Percentiles rank a stretch among this genome's conserved stretches.
Evolutionary conservation across 2,113 vertebrate genomes (phyloP).

Genomic region (Marcusenius ussheri): DNA sequence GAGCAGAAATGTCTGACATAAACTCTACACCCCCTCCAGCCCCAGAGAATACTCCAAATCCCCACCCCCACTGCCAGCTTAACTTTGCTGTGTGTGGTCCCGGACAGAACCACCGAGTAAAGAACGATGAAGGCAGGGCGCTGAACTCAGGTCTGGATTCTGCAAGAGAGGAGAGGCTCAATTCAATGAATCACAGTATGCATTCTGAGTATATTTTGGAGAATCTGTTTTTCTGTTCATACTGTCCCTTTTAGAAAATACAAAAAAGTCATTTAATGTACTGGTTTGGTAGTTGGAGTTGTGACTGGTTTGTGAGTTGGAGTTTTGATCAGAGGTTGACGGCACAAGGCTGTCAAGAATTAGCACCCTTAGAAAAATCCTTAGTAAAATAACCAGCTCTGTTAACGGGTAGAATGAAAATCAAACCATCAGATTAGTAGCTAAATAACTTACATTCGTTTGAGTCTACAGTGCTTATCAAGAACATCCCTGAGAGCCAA

Average conservation of each 20-base stretch:
- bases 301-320: neutral
- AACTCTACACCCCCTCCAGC: neutral
- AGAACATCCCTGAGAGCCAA: neutral
- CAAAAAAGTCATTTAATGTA: neutral
- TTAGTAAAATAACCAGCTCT: neutral
- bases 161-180: neutral
- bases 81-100: conserved; percentile 43
- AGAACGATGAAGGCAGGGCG: neutral
- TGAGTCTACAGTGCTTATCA: neutral
- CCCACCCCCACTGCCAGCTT: neutral
- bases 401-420: neutral
- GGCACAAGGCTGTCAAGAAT: neutral
- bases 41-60: conserved; percentile 28
- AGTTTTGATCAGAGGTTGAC: neutral
- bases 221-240: neutral
- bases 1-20: neutral
- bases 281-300: neutral
- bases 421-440: neutral
- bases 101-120: neutral
- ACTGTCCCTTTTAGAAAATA: neutral
- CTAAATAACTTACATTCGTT: neutral
- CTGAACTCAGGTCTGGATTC: neutral
- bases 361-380: neutral
- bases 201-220: neutral
- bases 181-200: neutral